Base-by-base conservation (phyloP, 2,888 invertebrate genomes). In the Cryptocephalus moraei region DNA sequence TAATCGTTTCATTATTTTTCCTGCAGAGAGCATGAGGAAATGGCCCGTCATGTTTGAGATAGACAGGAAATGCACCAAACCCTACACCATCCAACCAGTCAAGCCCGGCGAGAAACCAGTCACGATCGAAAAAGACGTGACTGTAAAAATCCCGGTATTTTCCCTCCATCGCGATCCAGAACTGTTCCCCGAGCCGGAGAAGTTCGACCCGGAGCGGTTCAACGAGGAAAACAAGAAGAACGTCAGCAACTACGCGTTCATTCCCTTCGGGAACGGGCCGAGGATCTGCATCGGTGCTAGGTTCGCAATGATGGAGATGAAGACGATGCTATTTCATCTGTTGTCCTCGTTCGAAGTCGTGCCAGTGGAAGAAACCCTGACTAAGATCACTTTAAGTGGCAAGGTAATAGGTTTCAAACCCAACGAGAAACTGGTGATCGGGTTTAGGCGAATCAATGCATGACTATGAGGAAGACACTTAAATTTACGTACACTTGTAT, bases 161-260 rank as follows among this genome's bases (percentile, higher is more conserved):
- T 77, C 73, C 1, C 62, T 80, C 8, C 79, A 80, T 46, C 73
- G 72, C 63, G 78, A 80, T 57, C 72, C 76, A 0, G 65, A 76
- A 10, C 69, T 72, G 52, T 80, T 75, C 54, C 75, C 77, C 0
- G 71, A 79, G 22, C 80, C 80, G 0, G 62, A 74, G 1, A 65
- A 68, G 33, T 77, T 78, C 56, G 69, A 68, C 39, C 76, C 77
- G 0, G 78, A 77, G 49, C 66, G 80, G 48, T 80, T 80, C 57
- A 71, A 72, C 54, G 71, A 72, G 1, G 76, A 77, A 11, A 75
- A 75, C 54, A 77, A 73, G 57, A 65, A 66, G 22, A 68, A 73
- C 9, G 69, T 77, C 47, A 69, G 74, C 1, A 70, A 75, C 1
- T 73, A 74, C 56, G 60, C 74, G 44, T 78, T 73, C 56, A 54